A percentile compares a stretch with the other conserved stretches of the same genome.
Evolutionary conservation across 2,797 vertebrate species (phyloP).

Genomic region (Sebastes itinus): DNA sequence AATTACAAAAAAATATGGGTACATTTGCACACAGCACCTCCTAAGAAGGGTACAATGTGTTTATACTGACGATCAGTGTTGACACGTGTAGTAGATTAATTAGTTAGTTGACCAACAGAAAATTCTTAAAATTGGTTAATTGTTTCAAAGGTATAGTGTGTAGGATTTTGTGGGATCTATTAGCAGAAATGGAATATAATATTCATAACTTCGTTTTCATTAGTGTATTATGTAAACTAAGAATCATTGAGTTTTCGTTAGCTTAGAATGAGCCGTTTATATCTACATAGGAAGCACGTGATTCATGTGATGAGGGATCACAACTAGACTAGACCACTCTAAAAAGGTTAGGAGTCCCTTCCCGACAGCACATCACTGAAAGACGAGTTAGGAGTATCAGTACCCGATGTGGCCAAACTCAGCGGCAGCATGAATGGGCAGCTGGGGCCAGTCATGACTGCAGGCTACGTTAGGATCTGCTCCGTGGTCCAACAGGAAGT

Average conservation of each 20-base stretch:
- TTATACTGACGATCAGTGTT: neutral
- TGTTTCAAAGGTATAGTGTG: neutral
- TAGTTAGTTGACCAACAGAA: neutral
- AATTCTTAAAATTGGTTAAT: neutral
- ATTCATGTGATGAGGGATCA: no score
- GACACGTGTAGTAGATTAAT: neutral
- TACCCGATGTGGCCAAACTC: conserved; percentile 90
- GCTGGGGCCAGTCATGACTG: conserved; percentile 88
- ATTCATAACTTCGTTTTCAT: no score
- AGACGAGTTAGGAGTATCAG: neutral
- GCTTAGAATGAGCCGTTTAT: no score
- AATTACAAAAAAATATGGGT: neutral
- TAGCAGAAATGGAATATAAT: no score
- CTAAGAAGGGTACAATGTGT: neutral
- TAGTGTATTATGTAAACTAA: no score
- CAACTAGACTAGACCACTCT: no score
- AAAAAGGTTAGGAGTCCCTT: no score
- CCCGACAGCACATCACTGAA: neutral
- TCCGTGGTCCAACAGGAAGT: conserved; percentile 83
- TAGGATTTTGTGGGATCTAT: no score
- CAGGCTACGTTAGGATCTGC: conserved; percentile 90
- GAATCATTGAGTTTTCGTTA: no score
- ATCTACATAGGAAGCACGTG: no score
- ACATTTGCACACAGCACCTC: neutral
- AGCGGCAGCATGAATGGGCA: conserved; percentile 93